Conservation (phyloP, 1,140 invertebrate species). For the Neodiprion virginianus region DNA sequence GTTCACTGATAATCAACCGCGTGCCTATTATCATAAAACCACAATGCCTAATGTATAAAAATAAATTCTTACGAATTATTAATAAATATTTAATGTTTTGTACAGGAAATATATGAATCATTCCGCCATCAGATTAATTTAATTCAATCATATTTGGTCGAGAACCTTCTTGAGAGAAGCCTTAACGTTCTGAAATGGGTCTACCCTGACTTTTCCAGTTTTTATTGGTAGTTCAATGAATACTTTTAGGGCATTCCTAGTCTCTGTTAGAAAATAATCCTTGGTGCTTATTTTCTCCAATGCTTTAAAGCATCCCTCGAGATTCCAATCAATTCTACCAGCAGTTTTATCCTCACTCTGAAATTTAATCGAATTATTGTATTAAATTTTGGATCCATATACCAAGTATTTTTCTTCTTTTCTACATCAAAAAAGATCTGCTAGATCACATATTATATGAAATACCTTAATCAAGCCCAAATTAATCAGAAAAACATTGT, state of each 20-base stretch:
- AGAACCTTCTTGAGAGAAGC: conserved; percentile 45
- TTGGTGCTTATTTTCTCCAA: conserved; percentile 62
- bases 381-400: conserved; percentile 14
- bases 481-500: conserved; percentile 72
- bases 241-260: conserved; percentile 63
- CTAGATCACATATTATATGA: conserved; percentile 27
- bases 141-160: conserved; percentile 15
- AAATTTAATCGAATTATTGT: conserved; percentile 36
- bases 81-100: background rate
- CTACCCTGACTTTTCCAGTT: conserved; percentile 38
- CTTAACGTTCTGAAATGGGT: conserved; percentile 53
- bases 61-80: conserved; percentile 1
- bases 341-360: conserved; percentile 67
- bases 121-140: background rate
- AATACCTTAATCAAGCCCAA: conserved; percentile 75
- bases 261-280: conserved; percentile 62
- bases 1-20: too few species aligned
- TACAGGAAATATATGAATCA: background rate
- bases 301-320: conserved; percentile 67
- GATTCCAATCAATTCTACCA: conserved; percentile 64
- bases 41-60: too few species aligned
- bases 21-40: too few species aligned
- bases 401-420: background rate
- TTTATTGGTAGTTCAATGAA: conserved; percentile 64
- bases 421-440: conserved; percentile 19